phyloP scores from a whole-genome alignment of 2,888 invertebrate species.

The Lymantria monacha region DNA sequence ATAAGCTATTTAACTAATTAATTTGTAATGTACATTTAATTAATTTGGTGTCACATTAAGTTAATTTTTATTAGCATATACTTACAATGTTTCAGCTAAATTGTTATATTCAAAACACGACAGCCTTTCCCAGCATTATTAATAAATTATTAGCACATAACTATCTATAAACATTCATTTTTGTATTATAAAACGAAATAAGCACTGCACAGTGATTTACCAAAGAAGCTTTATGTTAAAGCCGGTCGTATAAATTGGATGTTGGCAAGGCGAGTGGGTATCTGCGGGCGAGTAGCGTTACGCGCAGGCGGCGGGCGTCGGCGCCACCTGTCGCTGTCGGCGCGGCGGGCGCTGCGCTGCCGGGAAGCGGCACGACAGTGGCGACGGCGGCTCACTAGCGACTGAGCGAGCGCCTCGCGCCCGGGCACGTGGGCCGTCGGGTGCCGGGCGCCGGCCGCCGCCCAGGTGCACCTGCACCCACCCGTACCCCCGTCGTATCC shows the following conservation, averaged over 20 bases:
- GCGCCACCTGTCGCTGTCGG: slow-evolving; percentile 65
- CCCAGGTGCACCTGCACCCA: slow-evolving; percentile 72
- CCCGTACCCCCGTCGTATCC: slow-evolving; percentile 28
- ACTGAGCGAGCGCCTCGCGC: slow-evolving; percentile 51
- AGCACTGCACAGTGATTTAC: slow-evolving; percentile 60
- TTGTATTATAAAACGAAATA: slow-evolving; percentile 30
- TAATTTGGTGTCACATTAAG: too few species aligned
- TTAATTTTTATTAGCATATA: slow-evolving; percentile 24
- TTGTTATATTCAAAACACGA: slow-evolving; percentile 38
- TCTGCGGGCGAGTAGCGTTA: slow-evolving; percentile 37
- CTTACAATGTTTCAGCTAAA: slow-evolving; percentile 42
- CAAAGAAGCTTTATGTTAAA: slow-evolving; percentile 51
- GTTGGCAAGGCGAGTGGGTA: slow-evolving; percentile 30
- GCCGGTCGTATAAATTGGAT: slow-evolving; percentile 49
- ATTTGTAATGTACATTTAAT: too few species aligned
- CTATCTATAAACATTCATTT: slow-evolving; percentile 46
- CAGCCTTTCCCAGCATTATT: slow-evolving; percentile 37
- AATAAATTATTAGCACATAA: slow-evolving; percentile 28
- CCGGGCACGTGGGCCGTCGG: slow-evolving; percentile 64
- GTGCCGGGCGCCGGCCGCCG: slow-evolving; percentile 65
- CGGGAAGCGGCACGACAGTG: slow-evolving; percentile 36
- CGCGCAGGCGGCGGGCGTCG: slow-evolving; percentile 71
- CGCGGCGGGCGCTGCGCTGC: slow-evolving; percentile 35
- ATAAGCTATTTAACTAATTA: too few species aligned
- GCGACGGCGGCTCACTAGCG: slow-evolving; percentile 54